These are phyloP conservation scores for Stomatorhinus ivindoensis DNA, from an alignment of 2,113 vertebrate genomes.

Conservation along the genomic window DNA sequence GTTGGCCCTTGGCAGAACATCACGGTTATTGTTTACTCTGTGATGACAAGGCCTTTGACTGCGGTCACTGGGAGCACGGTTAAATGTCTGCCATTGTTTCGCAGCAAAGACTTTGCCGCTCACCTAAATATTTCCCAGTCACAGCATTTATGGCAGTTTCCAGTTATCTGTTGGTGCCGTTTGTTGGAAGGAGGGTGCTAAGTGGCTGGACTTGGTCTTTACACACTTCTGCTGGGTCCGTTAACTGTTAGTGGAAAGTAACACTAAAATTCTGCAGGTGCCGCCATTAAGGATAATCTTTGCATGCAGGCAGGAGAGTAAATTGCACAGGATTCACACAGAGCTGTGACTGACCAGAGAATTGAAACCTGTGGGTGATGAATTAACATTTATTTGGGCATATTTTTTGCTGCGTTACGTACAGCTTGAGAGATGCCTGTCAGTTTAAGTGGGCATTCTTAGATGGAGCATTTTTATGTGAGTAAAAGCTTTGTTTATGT, in stretches of 20 bases:
- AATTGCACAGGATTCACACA: neutral
- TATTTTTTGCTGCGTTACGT: neutral
- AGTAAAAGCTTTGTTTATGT: neutral
- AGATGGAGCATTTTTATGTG: neutral
- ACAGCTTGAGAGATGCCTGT: neutral
- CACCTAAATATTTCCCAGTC: neutral
- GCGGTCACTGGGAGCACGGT: neutral
- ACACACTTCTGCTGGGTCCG: neutral
- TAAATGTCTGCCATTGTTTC: constrained; percentile 6
- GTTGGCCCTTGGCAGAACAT: neutral
- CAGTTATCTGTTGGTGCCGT: neutral
- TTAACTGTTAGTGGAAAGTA: neutral
- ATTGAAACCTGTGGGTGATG: neutral
- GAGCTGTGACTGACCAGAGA: neutral
- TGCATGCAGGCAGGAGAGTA: neutral
- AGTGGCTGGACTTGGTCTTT: neutral
- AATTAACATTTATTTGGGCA: neutral
- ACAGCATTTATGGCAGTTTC: neutral
- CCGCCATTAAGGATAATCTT: neutral
- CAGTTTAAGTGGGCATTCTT: neutral
- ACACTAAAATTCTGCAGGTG: neutral
- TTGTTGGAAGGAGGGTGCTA: neutral
- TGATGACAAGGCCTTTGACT: constrained; percentile 1
- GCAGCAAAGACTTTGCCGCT: neutral
- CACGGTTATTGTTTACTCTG: neutral